Evolutionary conservation across 2,797 vertebrate genomes (phyloP), one percentile per base, ranked within the genome.

Genomic region (Sparus aurata): DNA sequence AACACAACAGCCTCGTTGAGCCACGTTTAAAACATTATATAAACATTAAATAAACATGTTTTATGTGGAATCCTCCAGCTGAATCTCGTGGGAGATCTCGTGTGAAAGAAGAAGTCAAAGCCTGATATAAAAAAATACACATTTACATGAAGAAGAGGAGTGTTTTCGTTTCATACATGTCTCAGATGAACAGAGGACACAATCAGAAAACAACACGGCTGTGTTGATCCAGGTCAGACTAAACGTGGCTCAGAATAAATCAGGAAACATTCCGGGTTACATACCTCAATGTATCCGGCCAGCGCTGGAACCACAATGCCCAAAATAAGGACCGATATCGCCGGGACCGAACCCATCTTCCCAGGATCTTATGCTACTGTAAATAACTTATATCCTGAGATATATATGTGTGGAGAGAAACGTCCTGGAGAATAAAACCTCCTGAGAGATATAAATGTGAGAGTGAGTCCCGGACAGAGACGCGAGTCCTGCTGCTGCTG

Each of bases 271-370:
- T 64, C 78, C 60, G 50, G 69, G 47, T 30, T 53, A 79, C 92
- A 25, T 92, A 98, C 98, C 97, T 99, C 98, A 55, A 98, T 96
- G 54, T 98, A 98, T 5, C 96, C 96, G 49, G 96, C 95, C 77
- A 98, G 85, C 12, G 91, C 88, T 25, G 97, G 97, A 43, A 95
- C 96, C 50, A 96, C 91, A 8, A 97, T 91, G 79, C 91, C 96
- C 85, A 97, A 74, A 59, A 98, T 69, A 6, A 97, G 84, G 75
- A 96, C 85, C 8, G 95, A 70, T 41, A 96, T 91, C 27, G 95
- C 95, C 43, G 93, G 91, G 85, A 94, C 25, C 1, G 79, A 90
- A 6, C 91, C 95, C 95, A 96, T 95, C 92, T 92, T 94, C 41
- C 84, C 79, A 80, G 63, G 85, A 82, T 82, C 85, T 87, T 59